These are phyloP conservation scores for Pterophyllum scalare DNA, from an alignment of 2,113 vertebrate genomes.

Conservation along the genomic window DNA sequence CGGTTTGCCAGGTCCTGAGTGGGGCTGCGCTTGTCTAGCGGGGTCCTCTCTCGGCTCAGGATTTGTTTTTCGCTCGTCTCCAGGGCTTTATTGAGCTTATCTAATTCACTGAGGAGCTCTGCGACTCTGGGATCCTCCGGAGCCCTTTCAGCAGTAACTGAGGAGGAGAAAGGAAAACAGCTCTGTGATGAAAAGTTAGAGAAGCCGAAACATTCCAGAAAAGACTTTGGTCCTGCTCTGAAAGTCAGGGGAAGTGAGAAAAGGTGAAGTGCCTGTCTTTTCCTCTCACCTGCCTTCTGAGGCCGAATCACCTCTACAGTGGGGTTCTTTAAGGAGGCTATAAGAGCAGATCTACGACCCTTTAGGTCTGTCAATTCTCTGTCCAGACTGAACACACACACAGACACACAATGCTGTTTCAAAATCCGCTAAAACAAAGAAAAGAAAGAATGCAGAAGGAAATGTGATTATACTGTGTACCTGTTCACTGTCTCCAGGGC, in stretches of 20 bases:
- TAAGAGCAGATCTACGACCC: slow-evolving; percentile 75
- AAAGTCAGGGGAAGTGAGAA: neutral
- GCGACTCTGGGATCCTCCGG: slow-evolving; percentile 78
- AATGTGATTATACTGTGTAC: slow-evolving; percentile 67
- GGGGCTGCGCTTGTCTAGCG: slow-evolving; percentile 80
- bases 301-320: slow-evolving; percentile 69
- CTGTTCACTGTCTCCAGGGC: slow-evolving; percentile 81
- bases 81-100: slow-evolving; percentile 78
- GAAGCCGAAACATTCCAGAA: neutral
- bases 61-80: slow-evolving; percentile 79
- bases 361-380: slow-evolving; percentile 81
- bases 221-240: neutral
- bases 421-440: neutral
- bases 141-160: slow-evolving; percentile 53
- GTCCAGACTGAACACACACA: slow-evolving; percentile 82
- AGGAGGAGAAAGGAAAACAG: neutral
- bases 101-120: slow-evolving; percentile 75
- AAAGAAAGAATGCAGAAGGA: neutral
- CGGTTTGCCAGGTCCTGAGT: slow-evolving; percentile 80
- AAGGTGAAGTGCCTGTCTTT: neutral
- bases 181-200: neutral
- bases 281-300: slow-evolving; percentile 73
- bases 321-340: slow-evolving; percentile 74
- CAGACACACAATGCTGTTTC: neutral
- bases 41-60: slow-evolving; percentile 77